phyloP scores from a whole-genome alignment of 2,113 vertebrate species.

The Propithecus coquereli region DNA sequence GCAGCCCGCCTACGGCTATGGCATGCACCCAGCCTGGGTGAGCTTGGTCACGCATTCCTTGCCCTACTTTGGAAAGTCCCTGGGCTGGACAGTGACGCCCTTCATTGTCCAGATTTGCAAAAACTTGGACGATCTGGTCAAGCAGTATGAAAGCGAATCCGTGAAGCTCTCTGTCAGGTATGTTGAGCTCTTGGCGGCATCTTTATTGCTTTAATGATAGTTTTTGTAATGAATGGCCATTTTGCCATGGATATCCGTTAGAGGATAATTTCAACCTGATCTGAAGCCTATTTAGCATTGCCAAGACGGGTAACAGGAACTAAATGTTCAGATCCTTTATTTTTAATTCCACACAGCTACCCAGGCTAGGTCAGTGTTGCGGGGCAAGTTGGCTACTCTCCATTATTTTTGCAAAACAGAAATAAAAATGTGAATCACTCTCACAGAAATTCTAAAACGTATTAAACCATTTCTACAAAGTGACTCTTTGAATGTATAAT shows the following conservation, averaged over 20 bases:
- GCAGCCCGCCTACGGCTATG: conserved; percentile 92
- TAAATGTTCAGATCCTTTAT: not conserved
- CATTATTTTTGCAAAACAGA: not conserved
- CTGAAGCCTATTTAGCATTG: not conserved
- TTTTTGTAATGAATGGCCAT: not conserved
- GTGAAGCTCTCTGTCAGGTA: conserved; percentile 88
- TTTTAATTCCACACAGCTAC: not conserved
- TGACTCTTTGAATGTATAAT: not conserved
- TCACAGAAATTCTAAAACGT: not conserved
- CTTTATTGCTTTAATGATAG: not conserved
- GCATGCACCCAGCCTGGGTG: conserved; percentile 97
- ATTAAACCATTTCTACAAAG: not conserved
- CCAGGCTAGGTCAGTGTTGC: not conserved
- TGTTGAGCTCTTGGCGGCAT: not conserved
- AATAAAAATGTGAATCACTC: not conserved
- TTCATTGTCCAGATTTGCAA: conserved; percentile 94
- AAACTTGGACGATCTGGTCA: conserved; percentile 95
- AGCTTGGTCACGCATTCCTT: conserved; percentile 89
- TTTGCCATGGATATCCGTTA: fast-evolving
- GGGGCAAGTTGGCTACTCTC: not conserved
- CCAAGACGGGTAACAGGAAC: not conserved
- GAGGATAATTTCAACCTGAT: not conserved
- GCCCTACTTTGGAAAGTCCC: conserved; percentile 93
- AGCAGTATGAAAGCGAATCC: conserved; percentile 90
- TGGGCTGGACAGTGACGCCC: conserved; percentile 93